Evolutionary conservation across 1,140 invertebrate species (phyloP).

Genomic region (Macrostomum lignano): DNA sequence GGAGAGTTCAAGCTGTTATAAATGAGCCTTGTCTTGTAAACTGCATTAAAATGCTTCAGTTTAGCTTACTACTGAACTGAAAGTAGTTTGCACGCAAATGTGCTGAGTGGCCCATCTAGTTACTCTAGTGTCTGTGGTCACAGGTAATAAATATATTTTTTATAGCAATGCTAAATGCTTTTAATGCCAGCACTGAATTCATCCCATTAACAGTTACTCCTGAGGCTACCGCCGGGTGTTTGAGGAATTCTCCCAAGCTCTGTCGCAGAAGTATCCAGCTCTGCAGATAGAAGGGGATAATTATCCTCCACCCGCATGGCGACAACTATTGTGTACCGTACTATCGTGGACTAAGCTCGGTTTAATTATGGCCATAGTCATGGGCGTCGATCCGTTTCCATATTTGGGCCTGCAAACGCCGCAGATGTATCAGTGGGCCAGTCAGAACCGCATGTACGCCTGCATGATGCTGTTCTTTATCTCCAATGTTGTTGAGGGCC

Average conservation of each 20-base stretch:
- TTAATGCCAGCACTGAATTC: no score
- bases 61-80: no score
- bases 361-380: conserved; percentile 53
- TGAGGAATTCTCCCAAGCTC: conserved; percentile 65
- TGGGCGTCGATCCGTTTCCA: conserved; percentile 47
- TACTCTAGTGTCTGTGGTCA: no score
- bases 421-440: conserved; percentile 56
- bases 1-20: no score
- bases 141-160: no score
- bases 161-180: no score
- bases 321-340: conserved; percentile 47
- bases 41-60: no score
- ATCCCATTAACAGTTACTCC: no score
- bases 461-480: conserved; percentile 83
- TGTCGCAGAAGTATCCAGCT: conserved; percentile 68
- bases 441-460: conserved; percentile 64
- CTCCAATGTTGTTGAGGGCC: conserved; percentile 63
- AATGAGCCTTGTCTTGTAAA: no score
- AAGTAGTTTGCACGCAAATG: no score
- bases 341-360: conserved; percentile 48
- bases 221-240: conserved; percentile 39
- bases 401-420: conserved; percentile 37
- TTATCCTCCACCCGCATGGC: conserved; percentile 57
- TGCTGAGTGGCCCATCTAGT: no score
- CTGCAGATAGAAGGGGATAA: conserved; percentile 62